Base-by-base conservation (phyloP, 2,113 vertebrate species). In the Daubentonia madagascariensis region DNA sequence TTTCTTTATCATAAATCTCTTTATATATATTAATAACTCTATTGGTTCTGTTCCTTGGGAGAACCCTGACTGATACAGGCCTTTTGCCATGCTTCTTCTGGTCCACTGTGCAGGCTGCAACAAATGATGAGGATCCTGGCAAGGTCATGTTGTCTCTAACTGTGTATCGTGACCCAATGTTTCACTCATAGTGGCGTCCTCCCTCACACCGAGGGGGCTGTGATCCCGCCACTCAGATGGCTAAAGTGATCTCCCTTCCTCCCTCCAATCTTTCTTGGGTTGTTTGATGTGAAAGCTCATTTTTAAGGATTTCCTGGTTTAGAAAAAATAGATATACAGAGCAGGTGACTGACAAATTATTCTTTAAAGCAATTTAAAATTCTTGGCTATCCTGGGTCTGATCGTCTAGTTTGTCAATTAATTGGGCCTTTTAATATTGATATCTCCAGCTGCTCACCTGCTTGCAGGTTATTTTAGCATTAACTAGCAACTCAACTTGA, bases 331-430 rank as follows among this genome's bases (percentile, higher is more conserved):
- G 70, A 89, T 75, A 20, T 72, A 32, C 10, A 54, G 2, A 90
- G 28, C 32, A 89, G 32, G 80, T 80, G 40, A 61, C 35, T 85
- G 32, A 73, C 8, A 89, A 61, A 61, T 70, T 88, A 43, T 61
- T 92, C 52, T 89, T 96, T n/a, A 79, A 81, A 75, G 20, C 67
- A 80, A 32, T 76, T 87, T 83, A 43, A 78, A 85, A 67, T 73
- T 94, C 61, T 94, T 90, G 25, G 50, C 10, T 23, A 90, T 52
- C 45, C 25, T 92, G 50, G 22, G 13, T 90, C 45, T 37, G 9
- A 68, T 63, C 50, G n/a, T 45, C 57, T 86, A 80, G 30, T 50
- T 76, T 75, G 43, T 70, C 80, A 89, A 18, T 81, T 80, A 68
- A 45, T 57, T 57, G 54, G 65, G n/a, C 40, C 61, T 48, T 48